Conservation (phyloP, 2,888 invertebrate genomes). For the Lamproptera curius region DNA sequence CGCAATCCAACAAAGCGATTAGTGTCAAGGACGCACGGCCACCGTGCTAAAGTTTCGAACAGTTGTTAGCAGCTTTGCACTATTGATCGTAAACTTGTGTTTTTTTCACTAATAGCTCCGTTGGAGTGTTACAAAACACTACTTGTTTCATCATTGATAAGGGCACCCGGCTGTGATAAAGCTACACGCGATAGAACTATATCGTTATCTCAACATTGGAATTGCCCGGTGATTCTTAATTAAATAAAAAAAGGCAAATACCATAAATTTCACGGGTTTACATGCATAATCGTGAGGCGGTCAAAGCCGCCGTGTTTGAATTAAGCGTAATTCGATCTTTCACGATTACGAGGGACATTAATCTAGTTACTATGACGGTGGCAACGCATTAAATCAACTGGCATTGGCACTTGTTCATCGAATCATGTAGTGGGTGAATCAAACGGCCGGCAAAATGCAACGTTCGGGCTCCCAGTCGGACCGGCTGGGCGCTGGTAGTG, state of each 20-base stretch:
- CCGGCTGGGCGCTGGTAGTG: constrained; percentile 63
- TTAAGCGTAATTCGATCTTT: constrained; percentile 21
- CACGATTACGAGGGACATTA: constrained; percentile 31
- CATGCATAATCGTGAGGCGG: constrained; percentile 5
- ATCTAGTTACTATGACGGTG: constrained; percentile 29
- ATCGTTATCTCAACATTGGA: constrained; percentile 31
- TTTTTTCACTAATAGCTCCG: constrained; percentile 16
- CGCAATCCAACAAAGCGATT: constrained; percentile 24
- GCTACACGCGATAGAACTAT: constrained; percentile 45
- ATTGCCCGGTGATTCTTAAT: constrained; percentile 23
- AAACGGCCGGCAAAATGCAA: constrained; percentile 47
- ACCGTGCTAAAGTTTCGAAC: constrained; percentile 22
- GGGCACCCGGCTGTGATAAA: constrained; percentile 47
- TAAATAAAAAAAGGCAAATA: constrained; percentile 8
- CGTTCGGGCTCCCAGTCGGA: constrained; percentile 79
- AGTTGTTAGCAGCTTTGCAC: constrained; percentile 17
- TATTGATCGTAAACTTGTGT: constrained; percentile 34
- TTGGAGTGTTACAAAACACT: constrained; percentile 38
- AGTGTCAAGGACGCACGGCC: constrained; percentile 41
- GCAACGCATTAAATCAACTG: constrained; percentile 27
- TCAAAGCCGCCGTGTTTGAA: background rate
- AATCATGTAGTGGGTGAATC: constrained; percentile 38
- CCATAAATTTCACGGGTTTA: background rate
- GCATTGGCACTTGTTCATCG: constrained; percentile 1
- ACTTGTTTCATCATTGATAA: constrained; percentile 51